phyloP scores from a whole-genome alignment of 1,140 invertebrate species.

The Cydia splendana region DNA sequence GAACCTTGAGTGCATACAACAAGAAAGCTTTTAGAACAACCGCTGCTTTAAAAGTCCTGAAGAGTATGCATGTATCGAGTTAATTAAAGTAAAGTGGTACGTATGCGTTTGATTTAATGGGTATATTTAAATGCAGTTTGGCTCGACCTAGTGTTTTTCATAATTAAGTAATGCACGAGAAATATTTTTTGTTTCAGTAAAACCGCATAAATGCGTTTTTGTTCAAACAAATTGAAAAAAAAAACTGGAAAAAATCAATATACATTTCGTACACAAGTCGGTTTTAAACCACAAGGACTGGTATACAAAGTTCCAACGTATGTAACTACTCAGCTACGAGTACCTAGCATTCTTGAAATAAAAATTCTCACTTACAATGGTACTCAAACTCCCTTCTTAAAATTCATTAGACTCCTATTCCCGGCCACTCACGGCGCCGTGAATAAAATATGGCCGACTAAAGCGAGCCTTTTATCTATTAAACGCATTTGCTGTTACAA shows the following conservation, averaged over 20 bases:
- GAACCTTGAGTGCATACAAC: background rate
- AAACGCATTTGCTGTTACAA: constrained; percentile 74
- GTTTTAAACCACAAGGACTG: no score
- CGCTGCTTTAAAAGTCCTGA: background rate
- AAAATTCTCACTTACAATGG: background rate
- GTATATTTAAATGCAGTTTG: background rate
- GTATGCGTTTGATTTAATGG: background rate
- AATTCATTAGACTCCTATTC: constrained; percentile 64
- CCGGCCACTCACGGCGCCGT: constrained; percentile 52
- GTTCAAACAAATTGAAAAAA: background rate
- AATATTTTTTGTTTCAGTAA: no score
- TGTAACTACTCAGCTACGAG: background rate
- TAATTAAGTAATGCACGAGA: background rate
- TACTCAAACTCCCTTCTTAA: constrained; percentile 46
- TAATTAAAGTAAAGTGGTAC: constrained; percentile 11
- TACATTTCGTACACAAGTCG: no score
- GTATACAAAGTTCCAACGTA: no score
- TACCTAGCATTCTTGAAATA: background rate
- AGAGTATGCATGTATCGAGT: constrained; percentile 19
- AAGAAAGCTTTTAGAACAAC: constrained; percentile 6
- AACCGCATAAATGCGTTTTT: no score
- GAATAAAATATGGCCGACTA: constrained; percentile 74
- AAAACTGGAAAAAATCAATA: no score
- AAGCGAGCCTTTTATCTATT: constrained; percentile 74
- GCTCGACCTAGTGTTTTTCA: background rate